Conservation (phyloP, 2,113 vertebrate genomes). For the Cochlearius cochlearius region DNA sequence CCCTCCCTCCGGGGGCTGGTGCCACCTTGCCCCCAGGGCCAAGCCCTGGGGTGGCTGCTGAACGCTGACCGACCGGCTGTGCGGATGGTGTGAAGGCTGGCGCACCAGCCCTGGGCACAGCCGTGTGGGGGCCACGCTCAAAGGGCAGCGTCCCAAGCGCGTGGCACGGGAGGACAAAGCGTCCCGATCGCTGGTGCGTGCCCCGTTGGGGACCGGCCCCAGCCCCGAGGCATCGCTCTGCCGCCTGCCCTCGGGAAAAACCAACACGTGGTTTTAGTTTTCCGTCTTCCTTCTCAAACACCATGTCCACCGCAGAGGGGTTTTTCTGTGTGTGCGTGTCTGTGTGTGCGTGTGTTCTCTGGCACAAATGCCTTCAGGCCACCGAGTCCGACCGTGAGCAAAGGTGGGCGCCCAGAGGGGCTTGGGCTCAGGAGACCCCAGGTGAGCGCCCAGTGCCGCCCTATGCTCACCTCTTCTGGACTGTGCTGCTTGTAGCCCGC, state of each 20-base stretch:
- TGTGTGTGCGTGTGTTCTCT: background rate
- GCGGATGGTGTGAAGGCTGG: background rate
- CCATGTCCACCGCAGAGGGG: accelerated
- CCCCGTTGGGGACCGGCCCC: accelerated
- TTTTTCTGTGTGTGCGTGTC: background rate
- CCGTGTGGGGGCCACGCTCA: accelerated
- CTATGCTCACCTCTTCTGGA: background rate
- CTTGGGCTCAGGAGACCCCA: background rate
- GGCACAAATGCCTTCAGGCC: background rate
- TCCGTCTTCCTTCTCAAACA: background rate
- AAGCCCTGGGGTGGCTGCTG: background rate
- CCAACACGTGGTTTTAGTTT: accelerated
- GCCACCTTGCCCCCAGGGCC: background rate
- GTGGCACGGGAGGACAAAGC: accelerated
- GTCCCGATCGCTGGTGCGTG: accelerated
- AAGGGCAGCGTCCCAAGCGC: accelerated
- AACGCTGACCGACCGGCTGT: background rate
- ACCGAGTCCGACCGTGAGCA: too few relatives aligned
- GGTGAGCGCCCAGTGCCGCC: accelerated
- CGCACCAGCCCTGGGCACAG: background rate
- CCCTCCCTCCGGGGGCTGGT: accelerated
- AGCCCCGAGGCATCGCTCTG: accelerated
- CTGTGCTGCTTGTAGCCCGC: accelerated
- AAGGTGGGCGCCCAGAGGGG: background rate
- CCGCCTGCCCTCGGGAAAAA: background rate